These are phyloP conservation scores for Phyllotis vaccarum DNA, from an alignment of 2,797 vertebrate species.

Conservation along the genomic window DNA sequence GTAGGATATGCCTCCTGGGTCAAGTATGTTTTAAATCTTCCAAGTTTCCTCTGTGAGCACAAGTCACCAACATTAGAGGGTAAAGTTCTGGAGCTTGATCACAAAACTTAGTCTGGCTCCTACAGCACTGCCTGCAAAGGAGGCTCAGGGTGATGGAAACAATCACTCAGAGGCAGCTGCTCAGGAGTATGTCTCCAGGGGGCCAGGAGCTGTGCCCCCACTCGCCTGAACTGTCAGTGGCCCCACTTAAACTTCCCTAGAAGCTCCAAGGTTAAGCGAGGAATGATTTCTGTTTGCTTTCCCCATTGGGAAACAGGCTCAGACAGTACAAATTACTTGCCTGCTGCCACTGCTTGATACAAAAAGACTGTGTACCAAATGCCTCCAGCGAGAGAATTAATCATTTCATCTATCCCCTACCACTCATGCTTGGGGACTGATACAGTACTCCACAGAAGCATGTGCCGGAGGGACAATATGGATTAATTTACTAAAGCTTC, in stretches of 20 bases:
- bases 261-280: background rate
- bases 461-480: background rate
- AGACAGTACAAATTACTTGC: background rate
- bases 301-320: background rate
- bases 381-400: background rate
- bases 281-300: background rate
- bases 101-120: background rate
- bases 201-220: background rate
- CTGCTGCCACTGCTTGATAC: background rate
- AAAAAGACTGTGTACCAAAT: background rate
- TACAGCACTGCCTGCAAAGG: background rate
- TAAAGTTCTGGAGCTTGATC: background rate
- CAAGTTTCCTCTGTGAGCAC: background rate
- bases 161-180: background rate
- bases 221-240: background rate
- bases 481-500: background rate
- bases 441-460: background rate
- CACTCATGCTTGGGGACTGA: background rate
- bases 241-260: background rate
- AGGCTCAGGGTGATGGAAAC: background rate
- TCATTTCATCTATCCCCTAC: background rate
- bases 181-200: background rate
- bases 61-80: background rate
- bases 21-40: conserved; percentile 2
- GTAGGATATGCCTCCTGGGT: background rate